Percentiles rank a stretch among this genome's conserved stretches.
Evolutionary conservation across 2,797 vertebrate genomes (phyloP).

Genomic region (Lagodon rhomboides): DNA sequence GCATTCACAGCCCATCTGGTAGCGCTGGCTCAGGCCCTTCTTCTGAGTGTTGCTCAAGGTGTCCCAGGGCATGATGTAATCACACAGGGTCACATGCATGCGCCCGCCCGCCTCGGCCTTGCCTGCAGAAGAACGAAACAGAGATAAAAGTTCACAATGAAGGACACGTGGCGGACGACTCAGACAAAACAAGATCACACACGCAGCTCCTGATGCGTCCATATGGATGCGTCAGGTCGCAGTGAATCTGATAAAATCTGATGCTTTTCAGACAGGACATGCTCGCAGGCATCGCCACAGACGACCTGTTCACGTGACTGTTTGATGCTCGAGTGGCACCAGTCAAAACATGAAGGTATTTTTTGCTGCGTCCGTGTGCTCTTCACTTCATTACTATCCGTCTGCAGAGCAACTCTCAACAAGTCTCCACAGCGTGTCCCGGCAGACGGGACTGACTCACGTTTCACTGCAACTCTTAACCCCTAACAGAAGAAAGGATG

Average conservation of each 20-base stretch:
- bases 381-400: constrained; percentile 20
- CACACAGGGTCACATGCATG: constrained; percentile 97
- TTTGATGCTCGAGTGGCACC: constrained; percentile 7
- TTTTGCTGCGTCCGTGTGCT: constrained; percentile 36
- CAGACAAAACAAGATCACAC: constrained; percentile 31
- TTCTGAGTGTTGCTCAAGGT: constrained; percentile 95
- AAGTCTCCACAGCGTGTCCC: constrained; percentile 20
- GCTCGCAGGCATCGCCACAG: constrained; percentile 19
- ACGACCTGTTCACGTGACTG: constrained; percentile 18
- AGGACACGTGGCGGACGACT: neutral
- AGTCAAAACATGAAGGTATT: constrained; percentile 67
- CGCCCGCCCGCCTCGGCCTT: constrained; percentile 91
- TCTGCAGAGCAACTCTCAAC: constrained; percentile 58
- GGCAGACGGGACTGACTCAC: constrained; percentile 48
- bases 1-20: constrained; percentile 99
- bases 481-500: constrained; percentile 35
- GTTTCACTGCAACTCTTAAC: constrained; percentile 41
- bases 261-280: constrained; percentile 24
- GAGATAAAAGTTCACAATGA: constrained; percentile 11
- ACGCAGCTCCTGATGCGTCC: neutral
- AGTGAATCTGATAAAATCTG: constrained; percentile 40
- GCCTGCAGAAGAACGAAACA: constrained; percentile 81
- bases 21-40: constrained; percentile 98
- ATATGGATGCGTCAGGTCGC: neutral
- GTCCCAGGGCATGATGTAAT: constrained; percentile 97